These are phyloP conservation scores for Kryphioiulus occultus DNA, from an alignment of 2,888 invertebrate genomes.

Conservation along the genomic window DNA sequence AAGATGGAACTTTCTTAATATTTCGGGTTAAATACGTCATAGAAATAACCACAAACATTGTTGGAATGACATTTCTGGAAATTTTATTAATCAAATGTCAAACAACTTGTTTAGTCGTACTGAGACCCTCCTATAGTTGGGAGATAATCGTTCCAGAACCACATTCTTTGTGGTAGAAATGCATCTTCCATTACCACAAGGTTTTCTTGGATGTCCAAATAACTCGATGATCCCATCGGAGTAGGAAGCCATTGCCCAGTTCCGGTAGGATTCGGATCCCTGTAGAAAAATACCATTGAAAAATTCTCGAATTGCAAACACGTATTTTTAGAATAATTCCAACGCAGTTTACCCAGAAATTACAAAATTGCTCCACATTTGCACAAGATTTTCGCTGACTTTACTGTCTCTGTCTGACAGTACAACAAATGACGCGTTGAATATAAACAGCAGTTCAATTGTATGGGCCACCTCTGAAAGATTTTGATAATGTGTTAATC, in stretches of 20 bases:
- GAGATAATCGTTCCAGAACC: conserved; percentile 47
- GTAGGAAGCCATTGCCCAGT: conserved; percentile 33
- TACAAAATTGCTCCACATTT: conserved; percentile 44
- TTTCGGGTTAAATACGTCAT: no score
- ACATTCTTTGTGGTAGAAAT: conserved; percentile 34
- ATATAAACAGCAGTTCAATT: conserved; percentile 10
- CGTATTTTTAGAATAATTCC: neutral
- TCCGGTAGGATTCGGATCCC: conserved; percentile 39
- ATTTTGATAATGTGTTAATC: neutral
- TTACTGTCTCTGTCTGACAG: neutral
- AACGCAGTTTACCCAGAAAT: neutral
- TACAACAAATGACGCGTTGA: conserved; percentile 29
- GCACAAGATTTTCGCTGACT: conserved; percentile 43
- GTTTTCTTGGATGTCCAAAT: conserved; percentile 41
- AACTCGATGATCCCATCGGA: neutral
- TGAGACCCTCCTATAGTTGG: conserved; percentile 46
- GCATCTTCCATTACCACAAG: neutral
- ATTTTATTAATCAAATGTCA: neutral
- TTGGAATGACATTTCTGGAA: no score
- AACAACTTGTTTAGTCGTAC: neutral
- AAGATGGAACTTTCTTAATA: no score
- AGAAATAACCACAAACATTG: no score
- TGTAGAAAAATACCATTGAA: neutral
- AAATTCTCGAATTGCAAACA: neutral
- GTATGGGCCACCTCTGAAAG: conserved; percentile 44